Base-by-base conservation (phyloP, 1,140 invertebrate genomes). In the Heliothis subflexa region DNA sequence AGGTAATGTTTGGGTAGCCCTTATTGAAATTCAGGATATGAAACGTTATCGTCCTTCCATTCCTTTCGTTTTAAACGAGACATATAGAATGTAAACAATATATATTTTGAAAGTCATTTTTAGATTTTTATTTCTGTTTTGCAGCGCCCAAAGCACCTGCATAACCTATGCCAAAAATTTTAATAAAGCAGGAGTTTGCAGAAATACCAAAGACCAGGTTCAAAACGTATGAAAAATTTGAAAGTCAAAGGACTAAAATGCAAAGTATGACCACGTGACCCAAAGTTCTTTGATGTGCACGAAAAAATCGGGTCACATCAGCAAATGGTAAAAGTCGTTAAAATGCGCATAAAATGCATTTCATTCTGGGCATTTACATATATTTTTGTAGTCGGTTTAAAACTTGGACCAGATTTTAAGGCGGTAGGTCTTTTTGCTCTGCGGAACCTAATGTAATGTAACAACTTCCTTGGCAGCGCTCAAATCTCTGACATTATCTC, bases 311-410 rank as follows among this genome's bases (percentile, higher is more conserved):
- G 62, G 62, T 66, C 62, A 66, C 62, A 66, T 47, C 62, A 16
- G 62, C 40, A 66, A 64, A 64, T 64, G 61, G n/a, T 64, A 47
- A 47, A 64, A 66, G 40, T 66, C 62, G 62, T 66, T 66, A 66
- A 66, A 66, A 66, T 66, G 62, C 62, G 33, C 62, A 66, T 66
- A 66, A 66, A 66, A 66, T 66, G 62, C 62, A 66, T 66, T 66
- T 66, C 62, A 66, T 66, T 66, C 16, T 13, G 62, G 16, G 40
- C n/a, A 66, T 66, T 47, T 66, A 66, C 62, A 66, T 66, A 66
- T n/a, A 70, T 70, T 70, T 70, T 50, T 50, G 47, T 50, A 14
- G 12, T 13, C 11, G 47, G 47, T 16, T 62, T 40, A 62, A 62
- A 62, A 62, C 61, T 62, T 62, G 13, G 66, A 28, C 66, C 13